Evolutionary conservation across 1,140 invertebrate species (phyloP).

Genomic region (Calycopis cecrops): DNA sequence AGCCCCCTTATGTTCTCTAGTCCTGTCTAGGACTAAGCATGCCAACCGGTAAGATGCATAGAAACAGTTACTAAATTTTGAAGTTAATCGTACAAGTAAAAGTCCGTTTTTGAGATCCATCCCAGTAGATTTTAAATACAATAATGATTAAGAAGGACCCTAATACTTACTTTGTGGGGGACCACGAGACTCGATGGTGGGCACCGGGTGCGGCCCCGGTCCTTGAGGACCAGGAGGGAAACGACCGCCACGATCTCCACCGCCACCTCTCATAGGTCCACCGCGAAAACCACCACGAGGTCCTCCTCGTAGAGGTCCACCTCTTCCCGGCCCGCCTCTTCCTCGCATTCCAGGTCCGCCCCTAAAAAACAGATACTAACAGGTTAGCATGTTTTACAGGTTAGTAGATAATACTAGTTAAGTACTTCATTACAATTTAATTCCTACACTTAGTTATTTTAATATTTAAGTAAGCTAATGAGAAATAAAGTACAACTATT

Average conservation of each 20-base stretch:
- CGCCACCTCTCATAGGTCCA: slow-evolving; percentile 55
- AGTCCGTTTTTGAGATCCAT: too few relatives aligned
- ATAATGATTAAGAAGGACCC: background rate
- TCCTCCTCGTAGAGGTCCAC: slow-evolving; percentile 44
- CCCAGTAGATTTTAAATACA: too few relatives aligned
- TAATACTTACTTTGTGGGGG: slow-evolving; percentile 54
- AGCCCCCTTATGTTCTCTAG: too few relatives aligned
- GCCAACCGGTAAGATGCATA: too few relatives aligned
- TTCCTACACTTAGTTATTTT: too few relatives aligned
- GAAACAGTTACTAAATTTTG: too few relatives aligned
- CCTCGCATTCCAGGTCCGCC: slow-evolving; percentile 58
- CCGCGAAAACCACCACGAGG: slow-evolving; percentile 56
- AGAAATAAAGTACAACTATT: slow-evolving; percentile 6
- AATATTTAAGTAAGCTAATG: background rate
- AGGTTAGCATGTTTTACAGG: too few relatives aligned
- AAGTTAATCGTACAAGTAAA: background rate
- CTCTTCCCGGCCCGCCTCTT: slow-evolving; percentile 49
- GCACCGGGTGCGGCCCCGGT: slow-evolving; percentile 68
- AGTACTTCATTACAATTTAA: too few relatives aligned
- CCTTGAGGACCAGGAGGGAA: slow-evolving; percentile 63
- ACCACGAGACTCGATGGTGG: slow-evolving; percentile 65
- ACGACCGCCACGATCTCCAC: slow-evolving; percentile 52
- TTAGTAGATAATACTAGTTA: too few relatives aligned
- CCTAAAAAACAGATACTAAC: slow-evolving; percentile 17
- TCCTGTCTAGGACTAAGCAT: too few relatives aligned